Conservation (phyloP, 2,797 vertebrate species). For the Mallotus villosus region DNA sequence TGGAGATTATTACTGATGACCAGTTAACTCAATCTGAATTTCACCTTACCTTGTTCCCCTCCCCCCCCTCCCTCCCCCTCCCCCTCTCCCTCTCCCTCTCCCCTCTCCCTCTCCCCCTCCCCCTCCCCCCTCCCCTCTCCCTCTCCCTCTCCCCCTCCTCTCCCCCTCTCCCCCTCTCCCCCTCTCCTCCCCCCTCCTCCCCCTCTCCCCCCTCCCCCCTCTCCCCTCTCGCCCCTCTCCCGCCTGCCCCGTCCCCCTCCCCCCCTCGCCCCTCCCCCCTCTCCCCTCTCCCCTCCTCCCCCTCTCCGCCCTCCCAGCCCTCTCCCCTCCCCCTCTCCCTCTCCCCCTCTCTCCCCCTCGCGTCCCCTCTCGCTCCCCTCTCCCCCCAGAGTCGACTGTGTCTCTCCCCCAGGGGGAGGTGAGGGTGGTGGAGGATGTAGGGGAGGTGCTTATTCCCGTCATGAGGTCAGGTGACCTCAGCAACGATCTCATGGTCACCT, state of each 20-base stretch:
- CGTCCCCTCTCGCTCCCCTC: neutral
- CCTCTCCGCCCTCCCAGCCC: neutral
- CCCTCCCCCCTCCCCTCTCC: neutral
- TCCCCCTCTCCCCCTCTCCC: too few relatives aligned
- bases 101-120: too few relatives aligned
- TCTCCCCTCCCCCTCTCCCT: neutral
- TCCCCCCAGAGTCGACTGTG: constrained; percentile 63
- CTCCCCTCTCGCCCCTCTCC: too few relatives aligned
- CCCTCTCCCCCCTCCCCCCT: neutral
- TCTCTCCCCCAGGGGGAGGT: constrained; percentile 68
- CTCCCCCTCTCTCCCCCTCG: neutral
- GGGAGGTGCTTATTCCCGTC: constrained; percentile 66
- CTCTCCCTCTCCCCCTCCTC: neutral
- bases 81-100: too few relatives aligned
- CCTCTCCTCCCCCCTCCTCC: constrained; percentile 8
- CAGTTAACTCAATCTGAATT: too few relatives aligned
- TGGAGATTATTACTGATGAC: constrained; percentile 27
- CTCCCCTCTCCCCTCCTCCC: neutral
- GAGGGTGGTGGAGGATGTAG: constrained; percentile 60
- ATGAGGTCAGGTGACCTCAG: constrained; percentile 60
- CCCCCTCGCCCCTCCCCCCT: neutral
- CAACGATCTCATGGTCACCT: constrained; percentile 63
- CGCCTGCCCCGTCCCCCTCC: too few relatives aligned
- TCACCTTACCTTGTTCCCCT: accelerated
- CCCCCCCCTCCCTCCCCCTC: neutral